Conservation (phyloP, 2,797 vertebrate genomes). For the Oreortyx pictus region DNA sequence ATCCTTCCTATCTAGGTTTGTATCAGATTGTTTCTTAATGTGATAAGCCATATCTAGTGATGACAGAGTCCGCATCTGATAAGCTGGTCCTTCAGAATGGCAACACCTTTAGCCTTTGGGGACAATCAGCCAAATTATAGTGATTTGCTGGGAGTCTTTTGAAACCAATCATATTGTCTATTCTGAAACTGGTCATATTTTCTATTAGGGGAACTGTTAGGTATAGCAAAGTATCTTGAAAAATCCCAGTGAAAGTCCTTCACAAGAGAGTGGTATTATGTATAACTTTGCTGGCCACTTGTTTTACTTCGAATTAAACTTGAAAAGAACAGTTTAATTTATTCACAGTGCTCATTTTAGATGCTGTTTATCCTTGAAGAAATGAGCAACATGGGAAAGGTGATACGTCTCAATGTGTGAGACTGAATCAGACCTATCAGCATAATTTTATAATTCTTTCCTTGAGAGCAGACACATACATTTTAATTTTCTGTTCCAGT, state of each 20-base stretch:
- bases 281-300: not conserved
- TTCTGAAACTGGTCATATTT: not conserved
- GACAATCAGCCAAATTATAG: not conserved
- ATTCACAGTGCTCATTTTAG: not conserved
- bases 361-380: slow-evolving; percentile 21
- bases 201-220: not conserved
- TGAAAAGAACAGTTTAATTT: not conserved
- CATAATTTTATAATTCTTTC: slow-evolving; percentile 35
- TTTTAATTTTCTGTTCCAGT: slow-evolving; percentile 38
- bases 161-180: not conserved
- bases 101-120: not conserved
- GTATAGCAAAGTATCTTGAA: not conserved
- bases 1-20: not conserved
- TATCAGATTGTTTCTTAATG: not conserved
- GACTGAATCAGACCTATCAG: not conserved
- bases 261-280: not conserved
- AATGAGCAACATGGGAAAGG: not conserved
- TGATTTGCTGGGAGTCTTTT: not conserved
- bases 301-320: not conserved
- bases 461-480: not conserved
- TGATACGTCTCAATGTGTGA: not conserved
- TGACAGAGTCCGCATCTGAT: not conserved
- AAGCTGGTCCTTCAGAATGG: not conserved
- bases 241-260: not conserved
- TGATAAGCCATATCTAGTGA: not conserved